phyloP scores from a whole-genome alignment of 1,140 invertebrate species.

The Phocides pigmalion region DNA sequence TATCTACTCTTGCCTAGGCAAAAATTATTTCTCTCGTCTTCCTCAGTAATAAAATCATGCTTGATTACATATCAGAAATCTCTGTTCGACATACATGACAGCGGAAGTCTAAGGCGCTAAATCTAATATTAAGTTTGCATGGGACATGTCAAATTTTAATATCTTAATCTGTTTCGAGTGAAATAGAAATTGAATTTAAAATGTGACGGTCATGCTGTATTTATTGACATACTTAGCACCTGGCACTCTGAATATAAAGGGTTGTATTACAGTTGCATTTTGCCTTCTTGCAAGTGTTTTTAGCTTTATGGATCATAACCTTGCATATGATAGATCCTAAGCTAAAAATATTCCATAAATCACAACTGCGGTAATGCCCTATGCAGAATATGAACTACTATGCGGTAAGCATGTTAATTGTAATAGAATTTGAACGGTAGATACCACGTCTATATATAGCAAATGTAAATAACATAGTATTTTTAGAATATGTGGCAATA shows the following conservation, averaged over 20 bases:
- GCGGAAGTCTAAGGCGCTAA: conserved; percentile 18
- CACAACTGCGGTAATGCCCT: too few species aligned
- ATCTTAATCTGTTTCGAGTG: not conserved
- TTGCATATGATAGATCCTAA: too few species aligned
- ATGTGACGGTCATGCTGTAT: conserved; percentile 17
- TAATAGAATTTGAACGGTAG: conserved; percentile 11
- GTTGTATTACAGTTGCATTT: too few species aligned
- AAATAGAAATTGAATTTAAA: not conserved
- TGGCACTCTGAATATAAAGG: conserved; percentile 2
- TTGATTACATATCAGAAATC: conserved; percentile 80
- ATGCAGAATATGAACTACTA: conserved; percentile 1
- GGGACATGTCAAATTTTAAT: conserved; percentile 31
- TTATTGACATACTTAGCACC: conserved; percentile 9
- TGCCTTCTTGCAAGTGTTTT: too few species aligned
- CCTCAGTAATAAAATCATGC: conserved; percentile 9
- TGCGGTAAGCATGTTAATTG: conserved; percentile 14
- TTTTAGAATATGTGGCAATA: conserved; percentile 25
- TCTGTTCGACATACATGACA: conserved; percentile 44
- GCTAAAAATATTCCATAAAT: too few species aligned
- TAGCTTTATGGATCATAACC: too few species aligned
- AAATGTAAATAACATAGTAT: conserved; percentile 27
- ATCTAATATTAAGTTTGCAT: conserved; percentile 1
- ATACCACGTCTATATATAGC: conserved; percentile 17
- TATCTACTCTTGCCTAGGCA: conserved; percentile 3
- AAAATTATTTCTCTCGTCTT: not conserved